These are phyloP conservation scores for Halcyon leucocephala DNA, from an alignment of 2,797 vertebrate genomes.

Conservation along the genomic window DNA sequence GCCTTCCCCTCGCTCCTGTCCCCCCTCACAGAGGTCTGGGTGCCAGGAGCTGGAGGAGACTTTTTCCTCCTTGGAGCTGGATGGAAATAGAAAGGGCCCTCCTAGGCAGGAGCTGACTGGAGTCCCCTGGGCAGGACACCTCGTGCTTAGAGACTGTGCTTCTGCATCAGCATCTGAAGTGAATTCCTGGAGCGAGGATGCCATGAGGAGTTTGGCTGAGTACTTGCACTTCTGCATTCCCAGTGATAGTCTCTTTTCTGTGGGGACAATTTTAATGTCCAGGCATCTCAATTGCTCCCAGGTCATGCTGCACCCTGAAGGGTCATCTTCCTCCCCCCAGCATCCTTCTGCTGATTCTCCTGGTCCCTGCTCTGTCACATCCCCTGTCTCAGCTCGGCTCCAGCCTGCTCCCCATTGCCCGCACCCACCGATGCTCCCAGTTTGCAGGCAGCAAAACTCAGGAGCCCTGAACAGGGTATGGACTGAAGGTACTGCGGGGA, in stretches of 20 bases:
- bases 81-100: not conserved
- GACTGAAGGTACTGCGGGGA: fast-evolving
- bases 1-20: not conserved
- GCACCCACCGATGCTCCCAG: not conserved
- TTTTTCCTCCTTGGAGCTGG: not conserved
- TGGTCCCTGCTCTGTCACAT: not conserved
- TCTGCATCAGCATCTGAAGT: not conserved
- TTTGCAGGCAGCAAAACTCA: not conserved
- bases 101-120: not conserved
- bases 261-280: not conserved
- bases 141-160: not conserved
- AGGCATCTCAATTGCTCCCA: not conserved
- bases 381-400: too few relatives aligned
- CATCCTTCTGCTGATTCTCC: not conserved
- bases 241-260: fast-evolving
- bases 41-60: not conserved
- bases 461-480: fast-evolving
- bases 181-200: not conserved
- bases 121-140: not conserved
- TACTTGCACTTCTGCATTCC: not conserved
- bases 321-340: not conserved
- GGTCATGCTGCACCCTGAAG: not conserved
- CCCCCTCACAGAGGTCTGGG: not conserved
- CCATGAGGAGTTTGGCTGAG: not conserved
- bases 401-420: not conserved